Evolutionary conservation across 2,113 vertebrate species (phyloP).

Genomic region (Tyrannus savana): DNA sequence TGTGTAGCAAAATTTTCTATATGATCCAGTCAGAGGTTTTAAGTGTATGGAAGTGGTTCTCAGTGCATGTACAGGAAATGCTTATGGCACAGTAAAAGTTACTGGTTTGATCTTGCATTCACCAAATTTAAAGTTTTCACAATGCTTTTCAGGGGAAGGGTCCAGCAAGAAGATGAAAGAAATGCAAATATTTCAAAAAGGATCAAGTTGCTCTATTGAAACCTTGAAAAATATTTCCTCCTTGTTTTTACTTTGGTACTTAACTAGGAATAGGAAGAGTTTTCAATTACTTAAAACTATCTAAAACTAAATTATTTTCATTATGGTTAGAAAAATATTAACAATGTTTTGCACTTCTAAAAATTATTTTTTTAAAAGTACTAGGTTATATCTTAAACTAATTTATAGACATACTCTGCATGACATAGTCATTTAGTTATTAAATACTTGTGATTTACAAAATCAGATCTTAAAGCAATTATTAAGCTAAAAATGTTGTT

Average conservation of each 20-base stretch:
- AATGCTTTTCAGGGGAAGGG: neutral
- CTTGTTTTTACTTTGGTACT: neutral
- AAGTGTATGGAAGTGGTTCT: neutral
- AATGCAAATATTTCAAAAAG: neutral
- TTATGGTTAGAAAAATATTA: neutral
- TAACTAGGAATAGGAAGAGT: neutral
- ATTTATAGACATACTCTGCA: neutral
- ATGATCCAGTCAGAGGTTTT: neutral
- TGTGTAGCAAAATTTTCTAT: neutral
- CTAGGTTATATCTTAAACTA: neutral
- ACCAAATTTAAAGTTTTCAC: neutral
- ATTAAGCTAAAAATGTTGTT: neutral
- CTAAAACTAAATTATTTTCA: neutral
- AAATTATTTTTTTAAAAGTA: neutral
- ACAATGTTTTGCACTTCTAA: fast-evolving
- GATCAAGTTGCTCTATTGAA: neutral
- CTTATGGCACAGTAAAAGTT: neutral
- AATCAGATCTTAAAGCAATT: neutral
- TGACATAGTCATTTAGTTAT: neutral
- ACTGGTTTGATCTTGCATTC: neutral
- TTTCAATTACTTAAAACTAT: neutral
- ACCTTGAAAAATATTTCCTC: neutral
- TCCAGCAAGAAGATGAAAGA: neutral
- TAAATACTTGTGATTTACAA: neutral
- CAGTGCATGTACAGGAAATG: neutral